Evolutionary conservation across 1,140 invertebrate species (phyloP).

Genomic region (Leptinotarsa lineolata): DNA sequence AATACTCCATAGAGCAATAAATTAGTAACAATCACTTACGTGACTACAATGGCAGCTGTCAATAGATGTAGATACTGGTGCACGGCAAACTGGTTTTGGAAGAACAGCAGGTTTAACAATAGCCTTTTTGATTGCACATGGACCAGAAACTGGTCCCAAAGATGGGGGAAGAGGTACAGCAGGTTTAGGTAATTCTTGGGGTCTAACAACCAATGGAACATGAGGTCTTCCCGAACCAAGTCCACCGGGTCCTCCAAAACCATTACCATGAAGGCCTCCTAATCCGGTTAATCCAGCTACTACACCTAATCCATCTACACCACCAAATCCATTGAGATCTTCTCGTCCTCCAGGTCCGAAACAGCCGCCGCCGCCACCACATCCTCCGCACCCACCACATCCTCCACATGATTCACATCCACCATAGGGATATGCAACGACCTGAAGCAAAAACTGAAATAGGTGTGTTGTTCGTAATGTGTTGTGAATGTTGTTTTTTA

Average conservation of each 20-base stretch:
- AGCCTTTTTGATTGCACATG: constrained; percentile 27
- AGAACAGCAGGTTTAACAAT: constrained; percentile 27
- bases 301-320: no score
- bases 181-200: constrained; percentile 22
- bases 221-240: neutral
- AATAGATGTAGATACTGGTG: neutral
- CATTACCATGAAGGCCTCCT: neutral
- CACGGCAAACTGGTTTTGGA: constrained; percentile 18
- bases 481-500: no score
- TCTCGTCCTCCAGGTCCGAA: no score
- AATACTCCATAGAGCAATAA: neutral
- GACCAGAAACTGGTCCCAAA: constrained; percentile 6
- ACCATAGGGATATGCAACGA: neutral
- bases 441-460: neutral
- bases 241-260: neutral
- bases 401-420: neutral
- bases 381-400: no score
- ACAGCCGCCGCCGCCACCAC: no score
- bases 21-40: constrained; percentile 3
- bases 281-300: neutral
- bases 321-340: no score
- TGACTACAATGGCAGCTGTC: constrained; percentile 6
- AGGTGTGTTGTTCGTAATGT: no score
- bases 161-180: neutral
- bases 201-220: constrained; percentile 20